Percentiles rank a stretch among this genome's conserved stretches.
Evolutionary conservation across 23 tunicate species (phyloP).

Genomic region (Ascidia mentula): DNA sequence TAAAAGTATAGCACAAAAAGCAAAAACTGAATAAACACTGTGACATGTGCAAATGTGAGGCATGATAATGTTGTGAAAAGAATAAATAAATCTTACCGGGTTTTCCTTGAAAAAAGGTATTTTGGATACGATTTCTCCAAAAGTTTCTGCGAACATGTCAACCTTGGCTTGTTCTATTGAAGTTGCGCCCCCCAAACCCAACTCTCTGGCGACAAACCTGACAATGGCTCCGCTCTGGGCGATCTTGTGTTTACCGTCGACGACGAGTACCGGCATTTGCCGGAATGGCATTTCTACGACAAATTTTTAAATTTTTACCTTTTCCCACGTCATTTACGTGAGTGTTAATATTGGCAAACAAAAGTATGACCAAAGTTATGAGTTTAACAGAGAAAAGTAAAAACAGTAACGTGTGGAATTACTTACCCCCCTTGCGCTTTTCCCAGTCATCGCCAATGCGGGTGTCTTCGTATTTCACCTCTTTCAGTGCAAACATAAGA

Average conservation of each 20-base stretch:
- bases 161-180: neutral
- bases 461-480: neutral
- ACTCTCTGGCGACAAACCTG: neutral
- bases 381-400: neutral
- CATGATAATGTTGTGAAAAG: too few relatives aligned
- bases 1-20: too few relatives aligned
- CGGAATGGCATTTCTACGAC: neutral
- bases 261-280: neutral
- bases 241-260: neutral
- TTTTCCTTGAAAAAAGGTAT: too few relatives aligned
- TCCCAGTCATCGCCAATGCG: neutral
- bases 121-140: neutral
- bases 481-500: neutral
- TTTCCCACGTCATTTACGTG: too few relatives aligned
- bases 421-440: neutral
- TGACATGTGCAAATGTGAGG: too few relatives aligned
- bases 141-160: neutral
- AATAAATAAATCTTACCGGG: too few relatives aligned
- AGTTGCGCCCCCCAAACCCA: neutral
- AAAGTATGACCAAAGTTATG: neutral
- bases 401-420: neutral
- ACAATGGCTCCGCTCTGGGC: constrained; percentile 3
- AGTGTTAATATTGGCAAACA: neutral
- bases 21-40: too few relatives aligned
- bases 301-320: too few relatives aligned